Percentiles rank a stretch among this genome's conserved stretches.
These are phyloP conservation scores for Trichonephila clavipes DNA, from an alignment of 1,140 invertebrate species.

Conservation along the genomic window DNA sequence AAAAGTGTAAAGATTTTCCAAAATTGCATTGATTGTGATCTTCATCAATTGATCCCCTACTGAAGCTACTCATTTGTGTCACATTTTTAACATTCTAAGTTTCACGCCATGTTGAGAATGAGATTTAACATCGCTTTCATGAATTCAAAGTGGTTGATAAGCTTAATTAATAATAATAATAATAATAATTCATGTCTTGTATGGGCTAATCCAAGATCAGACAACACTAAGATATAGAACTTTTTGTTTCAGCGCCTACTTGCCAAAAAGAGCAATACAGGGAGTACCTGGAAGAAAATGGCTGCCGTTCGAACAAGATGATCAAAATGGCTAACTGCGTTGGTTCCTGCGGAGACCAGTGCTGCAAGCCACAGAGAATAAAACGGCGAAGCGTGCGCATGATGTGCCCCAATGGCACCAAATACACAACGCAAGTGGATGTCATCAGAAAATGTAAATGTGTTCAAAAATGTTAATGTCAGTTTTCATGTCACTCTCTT, in stretches of 20 bases:
- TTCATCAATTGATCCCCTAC: too few species aligned
- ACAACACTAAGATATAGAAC: conserved; percentile 71
- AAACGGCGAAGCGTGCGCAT: conserved; percentile 95
- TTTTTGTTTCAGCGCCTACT: conserved; percentile 85
- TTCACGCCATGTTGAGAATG: too few species aligned
- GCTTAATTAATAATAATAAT: too few species aligned
- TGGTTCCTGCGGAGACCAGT: conserved; percentile 87
- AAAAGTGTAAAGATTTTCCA: too few species aligned
- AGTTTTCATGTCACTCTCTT: not conserved
- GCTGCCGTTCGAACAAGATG: conserved; percentile 92
- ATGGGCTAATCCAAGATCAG: conserved; percentile 18
- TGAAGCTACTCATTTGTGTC: too few species aligned
- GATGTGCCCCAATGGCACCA: conserved; percentile 94
- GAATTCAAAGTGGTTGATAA: too few species aligned
- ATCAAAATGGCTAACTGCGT: conserved; percentile 93
- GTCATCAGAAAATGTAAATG: conserved; percentile 93
- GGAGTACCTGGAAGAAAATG: conserved; percentile 93
- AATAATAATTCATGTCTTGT: too few species aligned
- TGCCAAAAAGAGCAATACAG: conserved; percentile 94
- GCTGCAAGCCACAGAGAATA: conserved; percentile 93
- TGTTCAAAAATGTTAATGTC: conserved; percentile 79
- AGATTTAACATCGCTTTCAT: too few species aligned
- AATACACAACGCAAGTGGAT: conserved; percentile 96
- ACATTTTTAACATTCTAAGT: too few species aligned
- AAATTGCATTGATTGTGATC: too few species aligned